Evolutionary conservation across 2,797 vertebrate species (phyloP), one percentile per base, ranked within the genome.

Genomic region (Alectoris magna): DNA sequence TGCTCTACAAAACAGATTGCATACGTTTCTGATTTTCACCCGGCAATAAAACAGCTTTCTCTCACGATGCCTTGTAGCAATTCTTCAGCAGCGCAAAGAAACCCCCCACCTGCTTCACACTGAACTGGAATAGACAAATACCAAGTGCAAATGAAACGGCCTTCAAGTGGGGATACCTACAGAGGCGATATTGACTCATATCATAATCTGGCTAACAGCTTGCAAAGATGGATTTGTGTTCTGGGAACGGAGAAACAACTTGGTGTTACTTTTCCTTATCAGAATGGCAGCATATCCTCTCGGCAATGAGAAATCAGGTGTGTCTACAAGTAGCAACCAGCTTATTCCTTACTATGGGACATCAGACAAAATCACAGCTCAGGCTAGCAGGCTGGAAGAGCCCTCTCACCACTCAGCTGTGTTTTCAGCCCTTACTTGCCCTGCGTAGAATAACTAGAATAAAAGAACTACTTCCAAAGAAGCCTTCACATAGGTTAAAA

Each of bases 301-400:
- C 64, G 62, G 74, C 88, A 95, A 15, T 0, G 60, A 66, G 72
- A 72, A 67, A 94, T 83, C 94, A 89, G 86, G 84, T 41, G 24
- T 3, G 1, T 36, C 76, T 84, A 11, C 46, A 44, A 79, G 87
- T 3, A 72, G 24, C 31, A 67, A 27, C 43, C 39, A 8, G 62
- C 51, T 91, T 49, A 75, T 77, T 63, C 90, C 39, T 67, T 4
- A n/a, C 41, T 38, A 79, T 84, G 76, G 2, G 38, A 72, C 82
- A 67, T 75, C 89, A 91, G 67, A 51, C 41, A 71, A 63, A 89
- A 90, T 41, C 89, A 69, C 82, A 81, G 85, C 11, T 70, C 76
- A 73, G 1, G 29, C 7, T 3, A 71, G 36, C 22, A 36, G 53
- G 70, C 27, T 49, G 38, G 59, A 66, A 84, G 55, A 81, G 1